Evolutionary conservation across 2,797 vertebrate genomes (phyloP).

Genomic region (Lindbergichthys nudifrons): DNA sequence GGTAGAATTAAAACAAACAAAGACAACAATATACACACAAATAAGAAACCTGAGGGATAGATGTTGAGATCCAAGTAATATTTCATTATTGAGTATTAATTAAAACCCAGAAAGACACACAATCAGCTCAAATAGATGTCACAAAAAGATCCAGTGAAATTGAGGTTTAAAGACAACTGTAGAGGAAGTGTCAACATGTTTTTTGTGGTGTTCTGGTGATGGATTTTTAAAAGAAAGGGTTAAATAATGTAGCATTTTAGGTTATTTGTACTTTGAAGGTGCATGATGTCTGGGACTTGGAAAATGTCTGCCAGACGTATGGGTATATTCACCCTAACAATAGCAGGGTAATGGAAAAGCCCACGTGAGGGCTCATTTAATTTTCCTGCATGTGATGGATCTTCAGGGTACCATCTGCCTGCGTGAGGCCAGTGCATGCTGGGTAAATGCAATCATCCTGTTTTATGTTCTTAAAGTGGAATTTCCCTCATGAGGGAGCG

Average conservation of each 20-base stretch:
- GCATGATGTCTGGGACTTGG: not conserved
- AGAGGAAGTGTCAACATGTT: not conserved
- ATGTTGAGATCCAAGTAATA: no score
- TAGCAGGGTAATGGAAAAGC: not conserved
- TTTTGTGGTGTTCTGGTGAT: not conserved
- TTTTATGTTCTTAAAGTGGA: slow-evolving; percentile 1
- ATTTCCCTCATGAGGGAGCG: slow-evolving; percentile 8
- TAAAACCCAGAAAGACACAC: not conserved
- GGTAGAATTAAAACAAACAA: not conserved
- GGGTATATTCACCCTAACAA: not conserved
- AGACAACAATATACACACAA: no score
- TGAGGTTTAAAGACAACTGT: not conserved
- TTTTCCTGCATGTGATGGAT: slow-evolving; percentile 3
- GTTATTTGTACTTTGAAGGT: not conserved
- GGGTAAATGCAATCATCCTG: slow-evolving; percentile 13
- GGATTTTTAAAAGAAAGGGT: not conserved
- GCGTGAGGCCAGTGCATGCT: not conserved
- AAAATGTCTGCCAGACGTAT: no score
- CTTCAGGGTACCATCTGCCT: not conserved
- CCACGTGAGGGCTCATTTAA: slow-evolving; percentile 10
- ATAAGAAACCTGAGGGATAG: no score
- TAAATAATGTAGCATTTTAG: not conserved
- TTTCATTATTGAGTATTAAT: not conserved
- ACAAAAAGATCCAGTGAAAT: not conserved
- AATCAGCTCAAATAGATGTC: not conserved